Evolutionary conservation across 2,113 vertebrate genomes (phyloP), one percentile per base, ranked within the genome.

Genomic region (Nibea coibor): DNA sequence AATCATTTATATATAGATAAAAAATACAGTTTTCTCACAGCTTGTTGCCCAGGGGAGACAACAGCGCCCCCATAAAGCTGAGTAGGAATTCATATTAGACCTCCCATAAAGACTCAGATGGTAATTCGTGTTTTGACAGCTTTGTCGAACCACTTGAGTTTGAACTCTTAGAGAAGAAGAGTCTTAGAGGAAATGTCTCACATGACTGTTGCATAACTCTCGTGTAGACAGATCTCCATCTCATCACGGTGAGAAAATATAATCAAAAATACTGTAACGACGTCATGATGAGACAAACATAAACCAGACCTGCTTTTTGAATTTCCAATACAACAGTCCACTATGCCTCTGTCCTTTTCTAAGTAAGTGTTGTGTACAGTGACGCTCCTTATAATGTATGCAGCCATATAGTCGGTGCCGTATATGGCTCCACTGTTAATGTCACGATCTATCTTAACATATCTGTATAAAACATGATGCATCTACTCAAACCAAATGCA

Each of bases 31-130:
- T 61, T 68, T 75, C 75, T 74, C 76, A 64, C 56, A 61, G 59
- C 84, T 82, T 74, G 81, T 82, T 82, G 45, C 68, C 42, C 48
- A 57, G 48, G 67, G 17, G 76, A 78, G 20, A 56, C 2, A 63
- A 81, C n/a, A 50, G 28, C n/a, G 47, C 67, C 24, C 53, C 59
- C 1, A 66, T 65, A 77, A 80, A 82, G 54, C 10, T 54, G 11
- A 53, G 35, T 26, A 61, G 7, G 43, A 77, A 80, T 89, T 67
- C 35, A 70, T 67, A 64, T 43, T 24, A 54, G 51, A 53, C 42
- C 51, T 67, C 39, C 72, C 48, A 70, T 85, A 68, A 72, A 78
- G 56, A 14, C 54, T 63, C n/a, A 61, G 64, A 73, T 48, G 62
- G 50, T 73, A 62, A 66, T 16, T 66, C n/a, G 11, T 51, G 22